These are phyloP conservation scores for Euleptes europaea DNA, from an alignment of 2,113 vertebrate genomes.

Conservation along the genomic window DNA sequence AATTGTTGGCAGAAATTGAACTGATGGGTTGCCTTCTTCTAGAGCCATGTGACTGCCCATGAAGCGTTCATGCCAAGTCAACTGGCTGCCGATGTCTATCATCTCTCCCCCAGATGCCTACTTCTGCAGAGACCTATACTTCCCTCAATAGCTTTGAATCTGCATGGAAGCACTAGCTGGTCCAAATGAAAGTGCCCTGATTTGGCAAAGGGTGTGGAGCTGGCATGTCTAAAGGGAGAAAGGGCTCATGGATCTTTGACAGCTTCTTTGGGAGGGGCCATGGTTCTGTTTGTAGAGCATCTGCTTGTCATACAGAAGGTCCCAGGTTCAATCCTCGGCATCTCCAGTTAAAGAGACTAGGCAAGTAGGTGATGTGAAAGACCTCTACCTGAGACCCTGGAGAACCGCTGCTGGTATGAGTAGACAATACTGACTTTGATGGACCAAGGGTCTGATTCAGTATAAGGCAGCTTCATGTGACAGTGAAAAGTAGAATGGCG, in stretches of 20 bases:
- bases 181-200: background rate
- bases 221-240: background rate
- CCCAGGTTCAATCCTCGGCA: no score
- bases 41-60: background rate
- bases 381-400: no score
- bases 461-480: no score
- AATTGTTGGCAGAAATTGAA: background rate
- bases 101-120: background rate
- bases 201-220: background rate
- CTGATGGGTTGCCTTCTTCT: background rate
- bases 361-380: no score
- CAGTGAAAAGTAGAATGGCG: no score
- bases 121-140: background rate
- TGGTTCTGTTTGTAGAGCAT: no score
- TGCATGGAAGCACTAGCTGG: background rate
- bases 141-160: background rate
- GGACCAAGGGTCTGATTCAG: no score
- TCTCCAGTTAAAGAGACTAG: no score
- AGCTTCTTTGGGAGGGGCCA: no score
- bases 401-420: no score
- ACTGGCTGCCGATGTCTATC: background rate
- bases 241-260: background rate
- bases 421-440: no score
- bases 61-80: background rate
- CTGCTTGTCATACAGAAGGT: no score